Evolutionary conservation across 2,113 vertebrate species (phyloP).

Genomic region (Danio rerio): GRCz12tu NC_133193.1:10959001-10959500

Average conservation of each 20-base stretch:
- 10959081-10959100: conserved; percentile 70
- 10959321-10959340: conserved; percentile 88
- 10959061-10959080: conserved; percentile 72
- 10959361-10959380: conserved; percentile 91
- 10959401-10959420: conserved; percentile 96
- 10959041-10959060: conserved; percentile 77
- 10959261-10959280: conserved; percentile 63
- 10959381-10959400: conserved; percentile 90
- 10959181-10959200: conserved; percentile 46
- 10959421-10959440: conserved; percentile 83
- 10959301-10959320: conserved; percentile 55
- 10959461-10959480: background rate
- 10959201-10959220: conserved; percentile 53
- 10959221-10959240: conserved; percentile 51
- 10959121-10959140: conserved; percentile 48
- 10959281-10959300: conserved; percentile 48
- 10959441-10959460: conserved; percentile 60
- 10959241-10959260: conserved; percentile 60
- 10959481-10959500: background rate
- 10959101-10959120: conserved; percentile 72
- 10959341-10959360: conserved; percentile 84
- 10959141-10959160: conserved; percentile 62
- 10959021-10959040: conserved; percentile 77
- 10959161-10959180: conserved; percentile 61
- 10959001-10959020: conserved; percentile 87